A percentile compares a stretch with the other conserved stretches of the same genome.
Evolutionary conservation across 30 jellyfish, hydroid and myxozoan species (phyloP).

Genomic region (Catostylus mosaicus): DNA sequence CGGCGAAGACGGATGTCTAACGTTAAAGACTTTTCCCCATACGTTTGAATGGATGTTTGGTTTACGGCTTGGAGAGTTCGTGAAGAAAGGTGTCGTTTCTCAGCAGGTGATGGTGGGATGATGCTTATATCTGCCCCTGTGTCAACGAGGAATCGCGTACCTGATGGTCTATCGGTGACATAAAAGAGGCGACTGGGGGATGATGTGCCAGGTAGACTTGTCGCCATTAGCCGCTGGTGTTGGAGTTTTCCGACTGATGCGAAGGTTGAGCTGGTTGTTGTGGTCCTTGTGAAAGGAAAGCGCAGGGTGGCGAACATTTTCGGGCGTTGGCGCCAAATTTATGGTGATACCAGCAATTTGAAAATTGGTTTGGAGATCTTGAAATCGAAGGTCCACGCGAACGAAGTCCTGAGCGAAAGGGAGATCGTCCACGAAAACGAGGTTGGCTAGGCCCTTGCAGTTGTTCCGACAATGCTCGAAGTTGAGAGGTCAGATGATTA

Average conservation of each 20-base stretch:
- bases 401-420: background rate
- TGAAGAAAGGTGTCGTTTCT: conserved; percentile 7
- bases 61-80: conserved; percentile 7
- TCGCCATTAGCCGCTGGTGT: conserved; percentile 49
- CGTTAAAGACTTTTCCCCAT: conserved; percentile 9
- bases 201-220: conserved; percentile 12
- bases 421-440: conserved; percentile 12
- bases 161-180: background rate
- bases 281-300: too few species aligned
- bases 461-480: background rate
- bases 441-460: background rate
- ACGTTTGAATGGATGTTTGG: too few species aligned
- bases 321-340: conserved; percentile 15
- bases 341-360: conserved; percentile 2
- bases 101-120: background rate
- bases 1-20: too few species aligned
- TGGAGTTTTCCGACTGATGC: conserved; percentile 41
- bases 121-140: too few species aligned
- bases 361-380: background rate
- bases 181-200: too few species aligned
- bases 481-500: background rate
- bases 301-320: conserved; percentile 41
- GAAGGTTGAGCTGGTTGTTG: background rate
- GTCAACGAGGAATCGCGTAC: background rate
- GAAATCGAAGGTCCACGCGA: background rate